Base-by-base conservation (phyloP, 1,140 invertebrate species). In the Ctenoplectra terminalis region DNA sequence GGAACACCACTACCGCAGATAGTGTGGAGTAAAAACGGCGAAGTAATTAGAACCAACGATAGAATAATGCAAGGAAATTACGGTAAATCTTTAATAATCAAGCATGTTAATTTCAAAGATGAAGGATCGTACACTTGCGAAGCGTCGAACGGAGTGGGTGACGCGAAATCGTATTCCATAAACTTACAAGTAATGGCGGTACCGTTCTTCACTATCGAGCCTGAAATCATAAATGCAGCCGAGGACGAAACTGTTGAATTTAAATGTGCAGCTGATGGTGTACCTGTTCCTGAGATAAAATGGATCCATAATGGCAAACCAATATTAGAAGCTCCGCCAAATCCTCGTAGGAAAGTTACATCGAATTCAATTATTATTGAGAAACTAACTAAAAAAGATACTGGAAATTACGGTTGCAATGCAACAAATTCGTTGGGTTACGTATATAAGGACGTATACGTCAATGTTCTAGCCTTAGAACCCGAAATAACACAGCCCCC, bases 351-450 rank as follows among this genome's bases (percentile, higher is more conserved):
- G 50, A 94, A 94, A 84, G 95, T 97, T 17, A 94, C 94, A 0
- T 90, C 95, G 0, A 97, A 98, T 90, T 96, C 95, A 50, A 97
- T 99, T 58, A 95, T 96, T 3, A 98, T 99, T 82, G 95, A 96
- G 20, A 96, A 97, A 86, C 93, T 99, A 29, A 94, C 95, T 26
- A 98, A 98, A 92, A 95, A 95, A 56, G 99, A 99, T 93, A 99
- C 98, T 9, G 98, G 98, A 78, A 99, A 99, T 93, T 99, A 99
- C 90, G 99, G 99, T 64, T 99, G 99, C 94, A 99, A 99, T 94
- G 99, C 99, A 1, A 99, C 98, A 79, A 99, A 99, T 93, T 97
- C 97, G n/a, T 95, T 98, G 85, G 99, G 99, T 46, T 99, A 99
- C 93, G 98, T 99, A 20, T 99, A 99, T 94, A 98, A 98, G 91